Conservation (phyloP, 2,888 invertebrate genomes). For the Drosophila anomelani region DNA sequence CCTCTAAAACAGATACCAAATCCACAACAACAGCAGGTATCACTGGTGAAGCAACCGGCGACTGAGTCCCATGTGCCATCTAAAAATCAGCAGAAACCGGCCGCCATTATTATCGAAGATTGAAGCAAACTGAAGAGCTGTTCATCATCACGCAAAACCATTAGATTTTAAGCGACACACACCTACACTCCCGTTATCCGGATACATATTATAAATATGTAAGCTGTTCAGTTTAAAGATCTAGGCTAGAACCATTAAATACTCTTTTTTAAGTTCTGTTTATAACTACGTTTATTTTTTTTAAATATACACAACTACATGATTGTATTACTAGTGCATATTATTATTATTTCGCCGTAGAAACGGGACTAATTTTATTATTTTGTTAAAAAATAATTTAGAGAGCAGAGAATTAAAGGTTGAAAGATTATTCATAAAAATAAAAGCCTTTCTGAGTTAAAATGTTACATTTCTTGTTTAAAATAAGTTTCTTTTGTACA, state of each 20-base stretch:
- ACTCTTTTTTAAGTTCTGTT: slow-evolving; percentile 17
- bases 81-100: slow-evolving; percentile 12
- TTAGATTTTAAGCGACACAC: slow-evolving; percentile 1
- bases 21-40: slow-evolving; percentile 6
- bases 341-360: background rate
- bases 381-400: background rate
- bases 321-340: background rate
- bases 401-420: background rate
- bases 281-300: slow-evolving; percentile 20
- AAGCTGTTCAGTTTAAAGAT: slow-evolving; percentile 27
- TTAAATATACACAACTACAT: slow-evolving; percentile 25
- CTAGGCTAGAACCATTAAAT: slow-evolving; percentile 16
- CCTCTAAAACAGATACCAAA: slow-evolving; percentile 16
- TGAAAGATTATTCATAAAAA: background rate
- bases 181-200: slow-evolving; percentile 11
- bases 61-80: slow-evolving; percentile 14
- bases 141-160: background rate
- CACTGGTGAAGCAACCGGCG: slow-evolving; percentile 4
- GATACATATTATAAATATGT: slow-evolving; percentile 66
- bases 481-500: background rate
- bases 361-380: background rate
- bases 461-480: background rate
- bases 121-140: slow-evolving; percentile 10
- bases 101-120: slow-evolving; percentile 74
- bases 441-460: background rate